Conservation (phyloP, 1,140 invertebrate genomes). For the Heliconius nattereri region DNA sequence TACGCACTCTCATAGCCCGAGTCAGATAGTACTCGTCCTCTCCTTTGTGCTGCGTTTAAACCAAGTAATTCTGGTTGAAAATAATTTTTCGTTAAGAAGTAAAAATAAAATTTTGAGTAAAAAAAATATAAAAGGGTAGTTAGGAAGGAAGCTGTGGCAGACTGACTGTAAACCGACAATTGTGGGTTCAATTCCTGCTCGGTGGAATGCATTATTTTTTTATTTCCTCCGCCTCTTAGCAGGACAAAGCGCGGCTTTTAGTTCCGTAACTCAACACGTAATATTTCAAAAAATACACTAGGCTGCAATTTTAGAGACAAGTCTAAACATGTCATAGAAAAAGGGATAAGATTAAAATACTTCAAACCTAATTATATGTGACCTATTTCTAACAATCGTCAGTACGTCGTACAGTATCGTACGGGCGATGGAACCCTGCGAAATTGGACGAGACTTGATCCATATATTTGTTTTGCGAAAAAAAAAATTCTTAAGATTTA, state of each 20-base stretch:
- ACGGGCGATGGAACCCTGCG: neutral
- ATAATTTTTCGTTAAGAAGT: too few species aligned
- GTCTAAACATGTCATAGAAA: slow-evolving; percentile 18
- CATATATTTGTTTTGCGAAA: neutral
- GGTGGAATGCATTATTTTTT: too few species aligned
- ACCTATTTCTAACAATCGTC: slow-evolving; percentile 33
- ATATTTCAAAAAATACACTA: too few species aligned
- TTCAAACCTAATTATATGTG: slow-evolving; percentile 34
- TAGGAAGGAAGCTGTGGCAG: too few species aligned
- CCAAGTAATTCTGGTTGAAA: neutral
- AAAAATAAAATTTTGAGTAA: too few species aligned
- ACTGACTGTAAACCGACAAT: too few species aligned
- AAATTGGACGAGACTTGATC: neutral
- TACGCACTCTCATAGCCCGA: slow-evolving; percentile 5
- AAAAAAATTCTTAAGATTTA: neutral
- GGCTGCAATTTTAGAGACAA: neutral
- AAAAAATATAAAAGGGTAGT: too few species aligned
- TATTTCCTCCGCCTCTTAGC: too few species aligned
- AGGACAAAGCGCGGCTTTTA: too few species aligned
- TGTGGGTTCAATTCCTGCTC: too few species aligned
- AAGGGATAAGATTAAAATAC: slow-evolving; percentile 11
- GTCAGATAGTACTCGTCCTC: neutral
- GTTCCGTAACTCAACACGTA: too few species aligned
- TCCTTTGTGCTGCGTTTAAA: slow-evolving; percentile 18
- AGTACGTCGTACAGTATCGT: neutral